These are phyloP conservation scores for Calosoma granatense DNA, from an alignment of 1,140 invertebrate species.

Conservation along the genomic window DNA sequence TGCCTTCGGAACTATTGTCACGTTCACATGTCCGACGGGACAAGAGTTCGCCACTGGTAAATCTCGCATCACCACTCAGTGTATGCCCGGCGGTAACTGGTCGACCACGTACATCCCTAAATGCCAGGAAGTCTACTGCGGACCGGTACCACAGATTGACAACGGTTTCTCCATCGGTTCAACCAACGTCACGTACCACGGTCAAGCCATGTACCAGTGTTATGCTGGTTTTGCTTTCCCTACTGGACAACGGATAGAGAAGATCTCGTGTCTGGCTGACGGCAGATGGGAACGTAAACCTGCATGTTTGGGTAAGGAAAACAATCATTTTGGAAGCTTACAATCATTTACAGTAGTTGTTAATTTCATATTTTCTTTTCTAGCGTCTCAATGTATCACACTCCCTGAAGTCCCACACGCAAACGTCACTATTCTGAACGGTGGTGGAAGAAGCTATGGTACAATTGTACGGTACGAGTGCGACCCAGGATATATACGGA, in stretches of 20 bases:
- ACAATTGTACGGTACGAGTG: slow-evolving; percentile 93
- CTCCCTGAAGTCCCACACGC: slow-evolving; percentile 80
- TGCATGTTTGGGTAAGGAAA: slow-evolving; percentile 60
- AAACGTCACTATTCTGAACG: slow-evolving; percentile 81
- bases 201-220: slow-evolving; percentile 89
- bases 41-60: slow-evolving; percentile 92
- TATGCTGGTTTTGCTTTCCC: slow-evolving; percentile 94
- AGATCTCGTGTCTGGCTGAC: slow-evolving; percentile 77
- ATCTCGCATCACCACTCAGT: slow-evolving; percentile 71
- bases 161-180: slow-evolving; percentile 94
- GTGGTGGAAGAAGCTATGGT: slow-evolving; percentile 86
- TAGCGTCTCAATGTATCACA: slow-evolving; percentile 86
- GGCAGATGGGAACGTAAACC: slow-evolving; percentile 88
- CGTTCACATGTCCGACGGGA: slow-evolving; percentile 84
- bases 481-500: slow-evolving; percentile 81
- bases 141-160: slow-evolving; percentile 93
- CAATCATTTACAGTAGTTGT: slow-evolving; percentile 13
- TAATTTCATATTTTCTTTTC: slow-evolving; percentile 28
- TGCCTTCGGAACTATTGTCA: slow-evolving; percentile 81
- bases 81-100: slow-evolving; percentile 86
- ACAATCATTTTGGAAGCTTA: neutral
- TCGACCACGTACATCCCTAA: slow-evolving; percentile 84
- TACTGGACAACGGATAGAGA: slow-evolving; percentile 76
- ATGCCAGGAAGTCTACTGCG: slow-evolving; percentile 96
- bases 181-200: slow-evolving; percentile 87